Evolutionary conservation across 2,797 vertebrate species (phyloP).

Genomic region (Monodelphis domestica): DNA sequence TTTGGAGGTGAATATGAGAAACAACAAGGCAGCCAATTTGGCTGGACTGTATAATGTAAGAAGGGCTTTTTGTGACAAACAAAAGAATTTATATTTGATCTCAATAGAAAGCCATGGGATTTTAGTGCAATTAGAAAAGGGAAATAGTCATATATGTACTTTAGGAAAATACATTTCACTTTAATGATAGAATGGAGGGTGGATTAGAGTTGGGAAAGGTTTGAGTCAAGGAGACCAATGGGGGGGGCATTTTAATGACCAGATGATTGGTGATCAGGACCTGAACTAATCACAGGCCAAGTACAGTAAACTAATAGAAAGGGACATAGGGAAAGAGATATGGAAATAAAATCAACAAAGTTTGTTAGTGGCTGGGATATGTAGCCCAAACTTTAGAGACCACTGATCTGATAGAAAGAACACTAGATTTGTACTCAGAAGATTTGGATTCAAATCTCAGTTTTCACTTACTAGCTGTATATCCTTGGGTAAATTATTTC

Average conservation of each 20-base stretch:
- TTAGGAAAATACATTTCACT: not conserved
- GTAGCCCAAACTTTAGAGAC: not conserved
- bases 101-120: not conserved
- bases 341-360: not conserved
- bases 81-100: not conserved
- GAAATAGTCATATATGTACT: not conserved
- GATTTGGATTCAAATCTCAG: not conserved
- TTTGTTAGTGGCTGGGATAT: not conserved
- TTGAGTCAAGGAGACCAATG: not conserved
- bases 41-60: not conserved
- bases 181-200: not conserved
- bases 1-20: not conserved
- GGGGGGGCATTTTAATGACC: not conserved
- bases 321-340: not conserved
- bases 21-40: not conserved
- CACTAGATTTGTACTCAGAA: not conserved
- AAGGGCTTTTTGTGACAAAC: not conserved
- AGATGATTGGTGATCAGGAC: not conserved
- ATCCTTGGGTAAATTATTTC: not conserved
- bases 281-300: not conserved
- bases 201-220: not conserved
- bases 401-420: not conserved
- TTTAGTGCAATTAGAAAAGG: not conserved
- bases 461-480: not conserved
- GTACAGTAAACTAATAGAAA: not conserved